Conservation (phyloP, 92 coral and sea anemone genomes). For the Palythoa heliodiscus region DNA sequence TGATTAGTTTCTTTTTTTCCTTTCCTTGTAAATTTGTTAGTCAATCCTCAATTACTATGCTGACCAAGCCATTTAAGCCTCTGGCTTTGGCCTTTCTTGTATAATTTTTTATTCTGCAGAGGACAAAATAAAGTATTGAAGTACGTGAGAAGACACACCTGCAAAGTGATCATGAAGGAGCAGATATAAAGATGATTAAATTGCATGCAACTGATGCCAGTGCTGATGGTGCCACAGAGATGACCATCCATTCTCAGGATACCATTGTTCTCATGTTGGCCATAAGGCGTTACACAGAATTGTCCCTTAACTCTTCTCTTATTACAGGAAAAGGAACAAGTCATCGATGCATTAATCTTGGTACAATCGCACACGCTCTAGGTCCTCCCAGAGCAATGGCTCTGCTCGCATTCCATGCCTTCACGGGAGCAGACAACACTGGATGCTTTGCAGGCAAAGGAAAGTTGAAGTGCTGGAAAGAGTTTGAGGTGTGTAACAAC, state of each 20-base stretch:
- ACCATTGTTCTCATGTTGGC: background rate
- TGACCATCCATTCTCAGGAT: conserved; percentile 27
- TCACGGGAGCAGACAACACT: conserved; percentile 17
- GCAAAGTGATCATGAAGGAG: conserved; percentile 21
- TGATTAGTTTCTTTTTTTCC: too few species aligned
- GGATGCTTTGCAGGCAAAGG: conserved; percentile 1
- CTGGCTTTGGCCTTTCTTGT: too few species aligned
- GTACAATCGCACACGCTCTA: background rate
- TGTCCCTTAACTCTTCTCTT: background rate
- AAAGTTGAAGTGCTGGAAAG: conserved; percentile 40
- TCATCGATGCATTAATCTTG: background rate
- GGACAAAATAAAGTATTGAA: too few species aligned
- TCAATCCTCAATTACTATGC: too few species aligned
- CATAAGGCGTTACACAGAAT: background rate
- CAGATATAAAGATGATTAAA: conserved; percentile 2
- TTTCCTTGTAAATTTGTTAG: too few species aligned
- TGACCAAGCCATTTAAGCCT: too few species aligned
- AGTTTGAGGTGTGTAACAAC: conserved; percentile 28
- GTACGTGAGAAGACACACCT: conserved; percentile 20
- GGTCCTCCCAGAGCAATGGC: background rate
- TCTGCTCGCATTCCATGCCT: background rate
- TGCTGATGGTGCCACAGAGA: conserved; percentile 19
- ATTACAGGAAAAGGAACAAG: background rate
- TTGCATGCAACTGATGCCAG: conserved; percentile 10
- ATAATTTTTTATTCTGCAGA: too few species aligned